A percentile compares a stretch with the other conserved stretches of the same genome.
Conservation (phyloP, 2,113 vertebrate species). For the Panurus biarmicus region DNA sequence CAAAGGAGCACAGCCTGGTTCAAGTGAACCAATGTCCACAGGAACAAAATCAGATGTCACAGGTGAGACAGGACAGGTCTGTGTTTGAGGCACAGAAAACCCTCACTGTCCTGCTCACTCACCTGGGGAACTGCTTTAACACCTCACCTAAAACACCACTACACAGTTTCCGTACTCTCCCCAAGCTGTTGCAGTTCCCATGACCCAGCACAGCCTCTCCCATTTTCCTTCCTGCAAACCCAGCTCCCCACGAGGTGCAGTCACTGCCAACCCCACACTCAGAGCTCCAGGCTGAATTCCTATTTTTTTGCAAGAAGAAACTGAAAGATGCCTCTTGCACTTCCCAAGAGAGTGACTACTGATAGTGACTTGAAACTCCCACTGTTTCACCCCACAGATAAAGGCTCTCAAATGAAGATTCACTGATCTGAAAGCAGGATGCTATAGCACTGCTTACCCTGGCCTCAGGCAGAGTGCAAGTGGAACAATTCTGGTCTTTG, state of each 20-base stretch:
- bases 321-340: neutral
- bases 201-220: neutral
- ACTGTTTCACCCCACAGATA: neutral
- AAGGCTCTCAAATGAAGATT: neutral
- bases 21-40: neutral
- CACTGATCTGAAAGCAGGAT: neutral
- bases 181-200: accelerated
- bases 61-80: neutral
- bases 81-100: neutral
- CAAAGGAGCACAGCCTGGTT: neutral
- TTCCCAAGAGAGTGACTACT: neutral
- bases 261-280: neutral
- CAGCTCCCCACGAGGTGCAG: neutral
- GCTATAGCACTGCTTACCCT: neutral
- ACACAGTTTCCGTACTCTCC: neutral
- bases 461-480: neutral
- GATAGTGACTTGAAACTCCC: accelerated
- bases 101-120: neutral
- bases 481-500: neutral
- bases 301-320: neutral
- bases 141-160: neutral
- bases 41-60: neutral
- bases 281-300: neutral
- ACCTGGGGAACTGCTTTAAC: neutral
- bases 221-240: neutral